Evolutionary conservation across 2,797 vertebrate species (phyloP), one percentile per base, ranked within the genome.

Genomic region (Phataginus tetradactyla): DNA sequence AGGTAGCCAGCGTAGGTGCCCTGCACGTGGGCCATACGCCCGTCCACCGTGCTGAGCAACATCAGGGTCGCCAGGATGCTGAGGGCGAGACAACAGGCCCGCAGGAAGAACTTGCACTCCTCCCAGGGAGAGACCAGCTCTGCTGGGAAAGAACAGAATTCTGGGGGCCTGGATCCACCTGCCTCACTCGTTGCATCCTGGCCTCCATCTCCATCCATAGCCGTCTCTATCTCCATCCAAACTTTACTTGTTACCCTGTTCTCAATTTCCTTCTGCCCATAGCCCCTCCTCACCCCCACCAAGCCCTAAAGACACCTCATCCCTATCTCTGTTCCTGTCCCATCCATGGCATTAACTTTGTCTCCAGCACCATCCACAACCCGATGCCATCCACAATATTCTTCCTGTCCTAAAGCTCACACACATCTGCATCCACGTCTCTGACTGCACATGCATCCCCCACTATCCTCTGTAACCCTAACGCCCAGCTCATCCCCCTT

Each of bases 31-130:
- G 71, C 97, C 80, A 98, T 66, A 0, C 71, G 94, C 8, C 96
- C 97, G 0, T 97, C 95, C 6, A 39, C 1, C 61, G 85, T 4
- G 0, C 78, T 85, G 78, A 97, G 51, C 71, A 57, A 5, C 91
- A 97, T 49, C n/a, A 95, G 3, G 2, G 85, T 85, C 0, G 93
- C 63, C 1, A 97, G 59, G 45, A n/a, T 1, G 75, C 79, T 95
- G 85, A 95, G 92, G 90, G 55, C 11, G 0, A 98, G 85, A 75
- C 79, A 86, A 96, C 97, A 97, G 71, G 61, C 80, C 49, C 96
- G 79, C 27, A 97, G 64, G 71, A 97, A 10, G 10, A 95, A 75
- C 91, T 90, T 96, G 21, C 93, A 90, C 23, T 92, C 89, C 6
- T 95, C 72, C 96, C 97, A 97, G 57, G 80, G 55, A 27, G 39